phyloP scores from a whole-genome alignment of 2,888 invertebrate genomes.

The Anarsia innoxiella region DNA sequence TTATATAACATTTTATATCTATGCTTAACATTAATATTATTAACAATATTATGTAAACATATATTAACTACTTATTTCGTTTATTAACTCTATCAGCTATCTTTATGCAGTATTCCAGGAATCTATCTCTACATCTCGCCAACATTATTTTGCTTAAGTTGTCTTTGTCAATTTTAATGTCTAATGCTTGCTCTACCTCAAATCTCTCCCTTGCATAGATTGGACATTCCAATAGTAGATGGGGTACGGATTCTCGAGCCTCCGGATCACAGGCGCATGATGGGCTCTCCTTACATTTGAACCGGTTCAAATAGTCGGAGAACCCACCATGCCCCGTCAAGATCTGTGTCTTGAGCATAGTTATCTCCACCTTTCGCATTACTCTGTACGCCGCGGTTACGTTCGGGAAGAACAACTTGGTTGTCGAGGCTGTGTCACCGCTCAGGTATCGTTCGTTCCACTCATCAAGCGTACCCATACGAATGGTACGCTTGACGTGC shows the following conservation, averaged over 20 bases:
- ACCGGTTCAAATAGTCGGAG: conserved; percentile 8
- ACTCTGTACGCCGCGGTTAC: neutral
- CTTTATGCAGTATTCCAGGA: neutral
- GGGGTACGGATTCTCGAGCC: neutral
- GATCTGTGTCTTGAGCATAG: neutral
- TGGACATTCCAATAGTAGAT: conserved; percentile 3
- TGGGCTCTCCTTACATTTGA: conserved; percentile 12
- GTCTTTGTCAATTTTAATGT: neutral
- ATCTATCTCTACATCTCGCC: neutral
- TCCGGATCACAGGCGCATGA: conserved; percentile 12
- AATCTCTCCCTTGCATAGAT: neutral
- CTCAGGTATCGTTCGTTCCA: conserved; percentile 5
- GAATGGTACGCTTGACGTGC: conserved; percentile 4
- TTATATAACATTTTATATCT: neutral
- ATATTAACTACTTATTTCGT: neutral
- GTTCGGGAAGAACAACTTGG: conserved; percentile 7
- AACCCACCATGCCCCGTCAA: conserved; percentile 10
- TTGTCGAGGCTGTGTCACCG: neutral
- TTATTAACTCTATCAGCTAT: neutral
- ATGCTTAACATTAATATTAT: neutral
- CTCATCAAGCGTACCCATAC: neutral
- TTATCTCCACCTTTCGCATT: neutral
- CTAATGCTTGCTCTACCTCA: neutral
- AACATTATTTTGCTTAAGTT: neutral
- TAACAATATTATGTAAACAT: neutral